Evolutionary conservation across 2,888 invertebrate genomes (phyloP).

Genomic region (Nyleta sp.): DNA sequence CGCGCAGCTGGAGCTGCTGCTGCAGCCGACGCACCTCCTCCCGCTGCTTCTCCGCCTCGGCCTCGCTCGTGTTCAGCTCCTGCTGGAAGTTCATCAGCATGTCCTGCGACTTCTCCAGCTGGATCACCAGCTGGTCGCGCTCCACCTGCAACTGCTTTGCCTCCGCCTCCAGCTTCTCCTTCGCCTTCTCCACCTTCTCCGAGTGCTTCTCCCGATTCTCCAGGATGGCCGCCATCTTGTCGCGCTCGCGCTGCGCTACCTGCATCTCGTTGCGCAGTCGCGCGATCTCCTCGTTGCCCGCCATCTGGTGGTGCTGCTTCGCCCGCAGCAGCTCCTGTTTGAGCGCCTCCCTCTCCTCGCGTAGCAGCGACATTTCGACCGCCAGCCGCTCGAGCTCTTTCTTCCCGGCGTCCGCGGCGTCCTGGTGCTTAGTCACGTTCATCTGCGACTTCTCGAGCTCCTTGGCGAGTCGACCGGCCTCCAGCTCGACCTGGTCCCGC

Average conservation of each 20-base stretch:
- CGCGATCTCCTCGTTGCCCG: constrained; percentile 88
- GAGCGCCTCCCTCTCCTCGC: constrained; percentile 90
- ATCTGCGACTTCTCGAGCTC: constrained; percentile 94
- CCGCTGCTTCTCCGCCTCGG: constrained; percentile 91
- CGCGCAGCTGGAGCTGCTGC: constrained; percentile 83
- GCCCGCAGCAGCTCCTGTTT: constrained; percentile 87
- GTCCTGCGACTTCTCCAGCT: constrained; percentile 96
- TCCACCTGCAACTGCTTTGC: constrained; percentile 93
- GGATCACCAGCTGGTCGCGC: constrained; percentile 93
- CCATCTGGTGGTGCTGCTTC: constrained; percentile 86
- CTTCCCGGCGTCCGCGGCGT: constrained; percentile 91
- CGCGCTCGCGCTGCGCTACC: constrained; percentile 88
- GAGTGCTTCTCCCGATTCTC: constrained; percentile 91
- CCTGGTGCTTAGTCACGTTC: constrained; percentile 92
- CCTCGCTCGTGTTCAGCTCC: constrained; percentile 92
- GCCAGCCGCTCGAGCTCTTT: constrained; percentile 94
- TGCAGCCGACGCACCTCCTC: constrained; percentile 90
- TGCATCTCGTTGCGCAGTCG: constrained; percentile 86
- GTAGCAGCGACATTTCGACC: constrained; percentile 90
- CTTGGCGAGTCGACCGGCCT: constrained; percentile 92
- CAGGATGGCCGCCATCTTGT: constrained; percentile 90
- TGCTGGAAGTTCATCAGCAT: constrained; percentile 97
- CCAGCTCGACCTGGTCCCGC: constrained; percentile 92
- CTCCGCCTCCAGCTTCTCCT: constrained; percentile 92
- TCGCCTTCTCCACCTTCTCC: constrained; percentile 92